Evolutionary conservation across 2,888 invertebrate species (phyloP).

Genomic region (Galerucella pusilla): DNA sequence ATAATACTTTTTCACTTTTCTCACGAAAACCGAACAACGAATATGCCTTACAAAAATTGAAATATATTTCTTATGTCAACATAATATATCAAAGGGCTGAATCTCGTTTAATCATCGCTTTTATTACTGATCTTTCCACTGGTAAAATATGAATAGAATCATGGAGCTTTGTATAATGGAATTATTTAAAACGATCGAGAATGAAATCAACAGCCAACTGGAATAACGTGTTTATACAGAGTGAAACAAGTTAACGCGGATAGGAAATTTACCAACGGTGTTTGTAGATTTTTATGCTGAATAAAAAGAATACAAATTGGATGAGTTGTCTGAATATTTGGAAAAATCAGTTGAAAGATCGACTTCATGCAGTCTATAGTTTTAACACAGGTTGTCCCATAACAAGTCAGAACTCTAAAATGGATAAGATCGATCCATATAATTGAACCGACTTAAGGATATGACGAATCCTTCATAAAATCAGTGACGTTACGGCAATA

Average conservation of each 20-base stretch:
- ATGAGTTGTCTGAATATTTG: too few relatives aligned
- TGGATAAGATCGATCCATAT: too few relatives aligned
- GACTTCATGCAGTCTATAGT: too few relatives aligned
- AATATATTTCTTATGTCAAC: neutral
- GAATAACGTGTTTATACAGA: neutral
- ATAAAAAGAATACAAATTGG: too few relatives aligned
- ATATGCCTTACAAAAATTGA: neutral
- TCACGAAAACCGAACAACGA: neutral
- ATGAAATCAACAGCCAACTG: neutral
- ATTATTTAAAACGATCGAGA: neutral
- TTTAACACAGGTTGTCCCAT: too few relatives aligned
- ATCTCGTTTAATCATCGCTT: constrained; percentile 1
- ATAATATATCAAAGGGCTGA: neutral
- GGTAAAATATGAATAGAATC: neutral
- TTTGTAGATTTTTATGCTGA: too few relatives aligned
- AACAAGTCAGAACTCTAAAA: too few relatives aligned
- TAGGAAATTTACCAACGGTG: too few relatives aligned
- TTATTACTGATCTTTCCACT: constrained; percentile 1
- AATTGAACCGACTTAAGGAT: too few relatives aligned
- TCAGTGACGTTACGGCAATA: too few relatives aligned
- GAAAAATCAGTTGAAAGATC: too few relatives aligned
- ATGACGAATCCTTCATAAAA: too few relatives aligned
- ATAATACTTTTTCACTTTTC: neutral
- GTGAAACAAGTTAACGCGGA: neutral
- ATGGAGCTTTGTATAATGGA: neutral